Conservation (phyloP, 2,888 invertebrate genomes). For the Zygothrica quintamaculata region DNA sequence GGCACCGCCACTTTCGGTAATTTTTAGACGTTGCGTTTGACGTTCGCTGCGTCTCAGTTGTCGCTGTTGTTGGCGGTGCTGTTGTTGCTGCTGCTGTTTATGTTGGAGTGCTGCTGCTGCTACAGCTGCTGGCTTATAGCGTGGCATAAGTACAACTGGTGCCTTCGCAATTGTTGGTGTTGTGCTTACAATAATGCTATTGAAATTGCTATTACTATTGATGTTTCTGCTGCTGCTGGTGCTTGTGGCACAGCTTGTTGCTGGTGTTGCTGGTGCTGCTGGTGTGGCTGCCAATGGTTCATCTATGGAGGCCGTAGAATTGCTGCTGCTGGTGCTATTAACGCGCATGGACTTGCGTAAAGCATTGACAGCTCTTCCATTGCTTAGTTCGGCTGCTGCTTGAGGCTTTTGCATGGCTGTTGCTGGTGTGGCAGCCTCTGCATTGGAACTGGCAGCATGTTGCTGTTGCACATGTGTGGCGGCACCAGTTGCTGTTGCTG, state of each 20-base stretch:
- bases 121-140: constrained; percentile 53
- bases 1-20: constrained; percentile 32
- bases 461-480: constrained; percentile 41
- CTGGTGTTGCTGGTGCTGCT: constrained; percentile 46
- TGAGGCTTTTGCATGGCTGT: constrained; percentile 59
- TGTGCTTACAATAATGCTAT: constrained; percentile 7
- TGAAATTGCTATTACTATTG: constrained; percentile 1
- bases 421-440: constrained; percentile 58
- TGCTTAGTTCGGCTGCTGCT: constrained; percentile 52
- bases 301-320: constrained; percentile 83
- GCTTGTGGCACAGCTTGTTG: constrained; percentile 19
- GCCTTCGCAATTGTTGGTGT: constrained; percentile 42
- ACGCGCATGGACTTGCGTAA: constrained; percentile 83
- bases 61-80: constrained; percentile 60
- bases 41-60: constrained; percentile 71
- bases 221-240: constrained; percentile 11
- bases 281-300: constrained; percentile 66
- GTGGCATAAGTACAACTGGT: constrained; percentile 60
- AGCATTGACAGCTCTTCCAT: constrained; percentile 41
- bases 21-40: constrained; percentile 58
- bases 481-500: constrained; percentile 36
- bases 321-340: constrained; percentile 84
- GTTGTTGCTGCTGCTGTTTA: constrained; percentile 32
- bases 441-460: constrained; percentile 39
- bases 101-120: constrained; percentile 16